Base-by-base conservation (phyloP, 2,113 vertebrate species). In the Syrmaticus mikado region DNA sequence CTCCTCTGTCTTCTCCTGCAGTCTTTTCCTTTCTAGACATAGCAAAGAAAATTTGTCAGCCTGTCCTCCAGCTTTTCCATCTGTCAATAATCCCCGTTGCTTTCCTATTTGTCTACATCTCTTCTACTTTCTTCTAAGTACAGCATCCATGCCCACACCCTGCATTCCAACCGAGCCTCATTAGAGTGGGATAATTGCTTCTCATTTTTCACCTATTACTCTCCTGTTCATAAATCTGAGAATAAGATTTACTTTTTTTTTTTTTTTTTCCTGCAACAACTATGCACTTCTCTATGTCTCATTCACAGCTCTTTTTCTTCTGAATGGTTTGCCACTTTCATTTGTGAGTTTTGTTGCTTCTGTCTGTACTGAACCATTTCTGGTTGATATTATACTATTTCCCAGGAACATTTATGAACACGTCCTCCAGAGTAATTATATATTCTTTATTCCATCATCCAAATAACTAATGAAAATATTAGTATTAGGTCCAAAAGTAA, bases 381-480 rank as follows among this genome's bases (percentile, higher is more conserved):
- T 70, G 7, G 16, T 85, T 88, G 64, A 46, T 83, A 88, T 94
- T 74, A n/a, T 77, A 34, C 28, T 46, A 8, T 88, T 93, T 94
- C 61, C 38, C 65, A 88, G 68, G 41, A 67, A 46, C 2, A 5
- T 77, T 93, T 83, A 81, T 65, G 68, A 94, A 60, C 19, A 12
- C 10, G n/a, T 90, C 32, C 57, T 71, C 50, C 6, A 4, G 24
- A 80, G 38, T 80, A 74, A 74, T 87, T 77, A 45, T 46, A 43
- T 65, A 52, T 57, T 85, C 36, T 74, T 85, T 64, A 77, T 81
- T 93, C 85, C 9, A 0, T 92, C 80, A 85, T 88, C 65, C 79
- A 83, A 90, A 89, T 32, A 85, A 60, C 85, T 77, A 90, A 85
- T 64, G 50, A 91, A 96, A 93, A 94, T 71, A 83, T 60, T 83